Percentiles rank a stretch among this genome's conserved stretches.
These are phyloP conservation scores for Laticauda laticaudata DNA, from an alignment of 2,113 vertebrate genomes.

Conservation along the genomic window DNA sequence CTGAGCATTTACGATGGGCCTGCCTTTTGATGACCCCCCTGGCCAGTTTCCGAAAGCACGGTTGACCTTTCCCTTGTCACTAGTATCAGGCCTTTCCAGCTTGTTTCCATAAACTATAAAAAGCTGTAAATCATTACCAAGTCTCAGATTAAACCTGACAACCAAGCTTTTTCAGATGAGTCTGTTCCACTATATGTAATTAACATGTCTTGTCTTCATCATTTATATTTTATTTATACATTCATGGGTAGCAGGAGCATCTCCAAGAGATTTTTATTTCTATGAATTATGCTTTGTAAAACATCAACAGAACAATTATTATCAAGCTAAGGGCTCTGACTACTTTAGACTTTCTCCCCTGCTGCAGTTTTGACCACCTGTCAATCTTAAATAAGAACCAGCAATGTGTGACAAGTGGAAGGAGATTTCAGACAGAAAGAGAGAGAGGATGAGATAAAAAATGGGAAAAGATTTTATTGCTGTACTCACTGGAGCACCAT, in stretches of 20 bases:
- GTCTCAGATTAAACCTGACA: conserved; percentile 64
- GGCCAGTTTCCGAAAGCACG: conserved; percentile 12
- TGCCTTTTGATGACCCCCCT: not conserved
- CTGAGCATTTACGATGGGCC: not conserved
- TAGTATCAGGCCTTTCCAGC: conserved; percentile 31
- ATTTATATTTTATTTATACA: conserved; percentile 72
- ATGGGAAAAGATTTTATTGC: conserved; percentile 36
- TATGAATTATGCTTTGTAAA: conserved; percentile 65
- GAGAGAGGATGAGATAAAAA: conserved; percentile 43
- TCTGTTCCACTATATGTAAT: conserved; percentile 64
- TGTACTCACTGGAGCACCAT: conserved; percentile 37
- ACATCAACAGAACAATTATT: conserved; percentile 64
- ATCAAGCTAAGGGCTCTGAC: conserved; percentile 43
- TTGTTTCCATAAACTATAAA: conserved; percentile 42
- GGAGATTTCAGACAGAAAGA: conserved; percentile 16
- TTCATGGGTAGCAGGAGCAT: conserved; percentile 66
- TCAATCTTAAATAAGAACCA: conserved; percentile 49
- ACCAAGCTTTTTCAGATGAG: conserved; percentile 60
- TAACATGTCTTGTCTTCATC: conserved; percentile 70
- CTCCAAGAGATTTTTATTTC: conserved; percentile 61
- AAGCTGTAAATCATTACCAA: conserved; percentile 50
- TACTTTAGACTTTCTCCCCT: conserved; percentile 44
- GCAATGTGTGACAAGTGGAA: conserved; percentile 39
- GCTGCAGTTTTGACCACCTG: conserved; percentile 52
- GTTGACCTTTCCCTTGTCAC: not conserved